Percentiles rank a stretch among this genome's conserved stretches.
Evolutionary conservation across 2,797 vertebrate genomes (phyloP).

Genomic region (Fringilla coelebs): DNA sequence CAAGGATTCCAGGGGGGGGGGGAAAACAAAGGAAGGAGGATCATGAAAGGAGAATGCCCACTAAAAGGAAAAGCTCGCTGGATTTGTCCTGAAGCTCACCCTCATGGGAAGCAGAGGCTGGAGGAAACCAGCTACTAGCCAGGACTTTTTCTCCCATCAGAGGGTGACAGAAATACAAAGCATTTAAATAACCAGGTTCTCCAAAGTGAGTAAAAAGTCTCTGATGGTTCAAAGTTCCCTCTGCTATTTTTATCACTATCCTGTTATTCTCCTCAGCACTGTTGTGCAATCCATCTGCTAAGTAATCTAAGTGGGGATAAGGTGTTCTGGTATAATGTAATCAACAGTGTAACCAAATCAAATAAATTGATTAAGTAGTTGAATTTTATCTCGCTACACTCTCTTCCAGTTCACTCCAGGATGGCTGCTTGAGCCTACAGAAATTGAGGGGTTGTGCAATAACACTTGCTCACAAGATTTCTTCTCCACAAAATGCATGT

Average conservation of each 20-base stretch:
- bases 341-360: background rate
- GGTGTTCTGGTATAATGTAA: background rate
- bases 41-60: background rate
- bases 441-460: background rate
- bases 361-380: background rate
- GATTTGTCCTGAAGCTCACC: background rate
- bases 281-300: background rate
- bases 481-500: background rate
- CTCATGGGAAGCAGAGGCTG: background rate
- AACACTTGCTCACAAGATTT: background rate
- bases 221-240: background rate
- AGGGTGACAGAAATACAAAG: background rate
- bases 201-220: background rate
- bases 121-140: background rate
- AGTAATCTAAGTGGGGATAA: background rate
- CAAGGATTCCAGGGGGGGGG: fast-evolving
- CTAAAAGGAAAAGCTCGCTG: background rate
- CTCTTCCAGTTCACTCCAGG: conserved; percentile 56
- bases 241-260: background rate
- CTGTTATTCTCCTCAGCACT: background rate
- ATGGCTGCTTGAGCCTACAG: conserved; percentile 11
- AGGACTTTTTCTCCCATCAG: background rate
- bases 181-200: background rate
- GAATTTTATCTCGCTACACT: background rate
- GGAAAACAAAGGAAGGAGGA: background rate